Evolutionary conservation across 2,113 vertebrate species (phyloP), one percentile per base, ranked within the genome.

Genomic region (Solea solea): DNA sequence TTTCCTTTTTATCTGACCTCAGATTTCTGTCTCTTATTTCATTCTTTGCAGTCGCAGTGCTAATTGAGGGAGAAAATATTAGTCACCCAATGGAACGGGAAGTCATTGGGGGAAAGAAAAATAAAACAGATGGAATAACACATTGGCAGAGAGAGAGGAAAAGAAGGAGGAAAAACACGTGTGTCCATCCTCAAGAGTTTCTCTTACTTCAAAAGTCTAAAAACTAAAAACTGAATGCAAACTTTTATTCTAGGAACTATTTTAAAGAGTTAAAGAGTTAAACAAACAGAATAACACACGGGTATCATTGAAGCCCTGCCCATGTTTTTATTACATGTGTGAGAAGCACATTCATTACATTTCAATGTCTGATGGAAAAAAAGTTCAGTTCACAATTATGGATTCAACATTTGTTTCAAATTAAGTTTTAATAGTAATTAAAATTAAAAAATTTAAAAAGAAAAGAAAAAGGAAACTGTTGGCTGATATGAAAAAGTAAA

Each of bases 41-140:
- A 70, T 71, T 75, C 64, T 46, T 4, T 15, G 28, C 49, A 74
- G 53, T 59, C 53, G 58, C 72, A 39, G 9, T 42, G 48, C 42
- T 88, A 85, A 92, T 68, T 82, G 75, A 78, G 61, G 81, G 69
- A 92, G 89, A 92, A 93, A 90, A 83, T 91, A 83, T 91, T 88
- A 91, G 83, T 91, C 91, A 92, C 78, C 52, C 57, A 55, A 76
- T 88, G 80, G 87, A 92, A 88, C 40, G 34, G 62, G 71, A 80
- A 60, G 65, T 75, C 58, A 57, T 9, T 34, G 10, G 56, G 57
- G 74, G 57, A 79, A 68, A 88, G 69, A 81, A 78, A 89, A 91
- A 88, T 76, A 82, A 88, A 88, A 28, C 46, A 52, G 63, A 69
- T 10, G 49, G 65, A 71, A 82, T 78, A 83, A 76, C 48, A 57